Evolutionary conservation across 2,113 vertebrate species (phyloP), one percentile per base, ranked within the genome.

Genomic region (Aleadryas rufinucha): DNA sequence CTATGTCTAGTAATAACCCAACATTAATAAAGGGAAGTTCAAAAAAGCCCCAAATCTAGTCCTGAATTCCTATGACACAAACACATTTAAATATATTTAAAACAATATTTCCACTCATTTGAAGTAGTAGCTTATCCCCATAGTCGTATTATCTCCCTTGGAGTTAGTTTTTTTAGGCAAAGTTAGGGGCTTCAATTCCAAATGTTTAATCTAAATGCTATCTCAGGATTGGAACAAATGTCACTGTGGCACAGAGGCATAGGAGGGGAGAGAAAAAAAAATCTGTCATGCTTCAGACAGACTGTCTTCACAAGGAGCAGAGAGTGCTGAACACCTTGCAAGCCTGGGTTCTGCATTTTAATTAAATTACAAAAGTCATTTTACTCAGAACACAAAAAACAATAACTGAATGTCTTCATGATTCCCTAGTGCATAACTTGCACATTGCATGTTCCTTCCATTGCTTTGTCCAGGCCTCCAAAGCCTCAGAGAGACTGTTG

Each of bases 381-480:
- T 89, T 68, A 78, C 35, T 81, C 80, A 90, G 86, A 95, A 89
- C 60, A 89, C 79, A 89, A 89, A 92, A 92, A 93, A 50, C 86
- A 95, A 89, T 92, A 81, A 95, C 91, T 56, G 77, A 87, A 93
- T 95, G 60, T 81, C 91, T 92, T 87, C 83, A 60, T 52, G 68
- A 95, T 89, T 97, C 96, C 96, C 95, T 84, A 81, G 91, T 84
- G 95, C 68, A 39, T 84, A 92, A 95, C 27, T 92, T 92, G 85
- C 59, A 93, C 15, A 20, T 95, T 95, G 87, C 76, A 70, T 92
- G 59, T 92, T 89, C 84, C 91, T 95, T 95, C 86, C 76, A 49
- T 84, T 91, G 89, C 92, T 95, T 87, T 91, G 87, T 97, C 92
- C 57, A 69, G 82, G 90, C 83, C 52, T 93, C 83, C 93, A 96